Conservation (phyloP, 2,888 invertebrate genomes). For the Drosophila greeni region DNA sequence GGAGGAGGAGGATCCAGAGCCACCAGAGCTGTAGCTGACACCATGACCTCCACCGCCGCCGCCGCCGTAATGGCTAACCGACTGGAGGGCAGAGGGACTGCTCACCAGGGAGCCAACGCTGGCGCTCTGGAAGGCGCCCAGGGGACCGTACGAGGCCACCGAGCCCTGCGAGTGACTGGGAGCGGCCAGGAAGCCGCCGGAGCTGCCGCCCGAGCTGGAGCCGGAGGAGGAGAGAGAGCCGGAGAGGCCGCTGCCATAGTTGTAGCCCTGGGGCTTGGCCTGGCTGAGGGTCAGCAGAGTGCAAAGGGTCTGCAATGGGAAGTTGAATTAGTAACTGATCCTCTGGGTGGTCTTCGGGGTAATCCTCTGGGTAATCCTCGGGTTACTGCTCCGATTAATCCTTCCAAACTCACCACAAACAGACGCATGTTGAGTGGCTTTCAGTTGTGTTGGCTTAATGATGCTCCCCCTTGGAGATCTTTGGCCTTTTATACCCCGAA, state of each 20-base stretch:
- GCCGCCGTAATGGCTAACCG: slow-evolving; percentile 14
- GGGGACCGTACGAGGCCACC: slow-evolving; percentile 59
- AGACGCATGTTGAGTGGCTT: slow-evolving; percentile 66
- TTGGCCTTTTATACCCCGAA: slow-evolving; percentile 67
- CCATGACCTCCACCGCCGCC: slow-evolving; percentile 15
- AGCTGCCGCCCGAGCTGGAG: slow-evolving; percentile 12
- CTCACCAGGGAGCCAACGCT: slow-evolving; percentile 57
- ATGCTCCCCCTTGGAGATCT: slow-evolving; percentile 56
- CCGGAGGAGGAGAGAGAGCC: slow-evolving; percentile 47
- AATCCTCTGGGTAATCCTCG: slow-evolving; percentile 36
- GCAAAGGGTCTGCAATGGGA: slow-evolving; percentile 60
- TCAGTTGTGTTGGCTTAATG: slow-evolving; percentile 60
- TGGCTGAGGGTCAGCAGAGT: slow-evolving; percentile 56
- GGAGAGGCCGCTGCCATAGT: slow-evolving; percentile 69
- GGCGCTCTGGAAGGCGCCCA: slow-evolving; percentile 56
- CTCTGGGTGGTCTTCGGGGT: background rate
- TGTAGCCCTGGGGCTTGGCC: slow-evolving; percentile 74
- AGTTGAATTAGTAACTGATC: background rate
- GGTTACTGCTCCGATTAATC: background rate
- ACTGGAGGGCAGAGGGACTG: slow-evolving; percentile 23
- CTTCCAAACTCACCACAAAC: slow-evolving; percentile 64
- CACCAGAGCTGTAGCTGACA: slow-evolving; percentile 18
- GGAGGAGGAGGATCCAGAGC: slow-evolving; percentile 20
- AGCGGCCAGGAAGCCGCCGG: slow-evolving; percentile 38
- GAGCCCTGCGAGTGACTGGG: slow-evolving; percentile 48